These are phyloP conservation scores for Drosophila niveifrons DNA, from an alignment of 2,888 invertebrate species.

Conservation along the genomic window DNA sequence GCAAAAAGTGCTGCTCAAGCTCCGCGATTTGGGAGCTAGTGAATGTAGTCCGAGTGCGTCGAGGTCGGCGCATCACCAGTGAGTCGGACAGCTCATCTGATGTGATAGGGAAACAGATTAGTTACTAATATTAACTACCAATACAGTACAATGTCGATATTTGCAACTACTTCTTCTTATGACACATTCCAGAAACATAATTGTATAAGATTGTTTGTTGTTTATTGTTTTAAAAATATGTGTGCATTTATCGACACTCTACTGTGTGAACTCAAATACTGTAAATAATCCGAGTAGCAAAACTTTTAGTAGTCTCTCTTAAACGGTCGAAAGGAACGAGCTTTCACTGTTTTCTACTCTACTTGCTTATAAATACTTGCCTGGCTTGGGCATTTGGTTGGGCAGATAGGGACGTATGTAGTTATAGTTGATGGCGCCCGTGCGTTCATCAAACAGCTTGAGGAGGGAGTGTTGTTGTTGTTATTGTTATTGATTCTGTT, in stretches of 20 bases:
- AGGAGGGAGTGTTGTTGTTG: constrained; percentile 4
- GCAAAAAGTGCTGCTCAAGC: constrained; percentile 76
- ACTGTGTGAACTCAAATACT: too few relatives aligned
- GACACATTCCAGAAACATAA: too few relatives aligned
- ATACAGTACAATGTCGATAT: too few relatives aligned
- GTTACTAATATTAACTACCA: neutral
- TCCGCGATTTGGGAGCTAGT: constrained; percentile 77
- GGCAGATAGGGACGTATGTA: constrained; percentile 76
- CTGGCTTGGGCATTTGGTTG: constrained; percentile 69
- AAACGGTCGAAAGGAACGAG: too few relatives aligned
- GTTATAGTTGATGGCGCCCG: constrained; percentile 75
- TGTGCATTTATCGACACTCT: too few relatives aligned
- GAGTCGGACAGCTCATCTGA: constrained; percentile 74
- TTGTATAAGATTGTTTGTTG: too few relatives aligned
- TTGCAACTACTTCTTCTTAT: too few relatives aligned
- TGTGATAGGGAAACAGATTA: neutral
- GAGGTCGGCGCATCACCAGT: constrained; percentile 75
- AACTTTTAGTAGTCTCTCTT: too few relatives aligned
- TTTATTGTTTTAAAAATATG: too few relatives aligned
- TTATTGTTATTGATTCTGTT: constrained; percentile 16
- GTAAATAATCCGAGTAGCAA: too few relatives aligned
- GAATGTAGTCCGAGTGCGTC: constrained; percentile 80
- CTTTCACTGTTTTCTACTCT: too few relatives aligned
- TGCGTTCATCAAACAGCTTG: constrained; percentile 76
- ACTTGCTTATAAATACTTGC: constrained; percentile 41